These are phyloP conservation scores for Nematostella vectensis DNA, from an alignment of 92 coral and sea anemone species.

Conservation along the genomic window DNA sequence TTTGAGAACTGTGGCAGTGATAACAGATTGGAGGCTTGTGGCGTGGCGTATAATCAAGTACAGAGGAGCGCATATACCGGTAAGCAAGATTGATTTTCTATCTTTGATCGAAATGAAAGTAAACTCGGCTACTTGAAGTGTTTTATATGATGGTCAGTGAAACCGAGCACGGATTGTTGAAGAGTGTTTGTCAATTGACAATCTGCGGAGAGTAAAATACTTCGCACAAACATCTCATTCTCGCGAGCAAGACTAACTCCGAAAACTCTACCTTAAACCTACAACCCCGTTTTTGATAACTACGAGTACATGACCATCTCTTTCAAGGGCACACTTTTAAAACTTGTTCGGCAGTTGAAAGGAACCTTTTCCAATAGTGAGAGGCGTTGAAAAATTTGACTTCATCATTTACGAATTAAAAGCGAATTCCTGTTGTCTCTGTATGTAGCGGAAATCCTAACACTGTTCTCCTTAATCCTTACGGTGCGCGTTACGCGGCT, in stretches of 20 bases:
- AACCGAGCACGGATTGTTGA: constrained; percentile 24
- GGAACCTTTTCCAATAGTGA: not conserved
- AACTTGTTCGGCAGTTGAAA: constrained; percentile 1
- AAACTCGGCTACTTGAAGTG: constrained; percentile 55
- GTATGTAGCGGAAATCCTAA: not conserved
- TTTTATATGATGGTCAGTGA: constrained; percentile 49
- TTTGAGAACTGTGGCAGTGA: constrained; percentile 61
- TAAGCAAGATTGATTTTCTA: constrained; percentile 84
- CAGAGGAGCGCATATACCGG: constrained; percentile 74
- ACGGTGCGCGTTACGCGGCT: not conserved
- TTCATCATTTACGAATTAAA: not conserved
- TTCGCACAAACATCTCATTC: constrained; percentile 9
- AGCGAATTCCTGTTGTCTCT: constrained; percentile 3
- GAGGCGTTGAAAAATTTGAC: not conserved
- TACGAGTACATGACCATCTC: constrained; percentile 27
- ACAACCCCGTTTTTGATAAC: too few relatives aligned
- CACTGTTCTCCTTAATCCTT: not conserved
- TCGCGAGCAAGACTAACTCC: constrained; percentile 12
- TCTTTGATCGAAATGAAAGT: constrained; percentile 75
- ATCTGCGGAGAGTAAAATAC: constrained; percentile 14
- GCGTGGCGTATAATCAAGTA: constrained; percentile 70
- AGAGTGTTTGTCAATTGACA: constrained; percentile 37
- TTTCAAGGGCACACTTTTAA: constrained; percentile 6
- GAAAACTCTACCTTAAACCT: too few relatives aligned
- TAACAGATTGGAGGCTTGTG: constrained; percentile 71